Percentiles rank a stretch among this genome's conserved stretches.
Conservation (phyloP, 2,888 invertebrate species). For the Apamea sordens region DNA sequence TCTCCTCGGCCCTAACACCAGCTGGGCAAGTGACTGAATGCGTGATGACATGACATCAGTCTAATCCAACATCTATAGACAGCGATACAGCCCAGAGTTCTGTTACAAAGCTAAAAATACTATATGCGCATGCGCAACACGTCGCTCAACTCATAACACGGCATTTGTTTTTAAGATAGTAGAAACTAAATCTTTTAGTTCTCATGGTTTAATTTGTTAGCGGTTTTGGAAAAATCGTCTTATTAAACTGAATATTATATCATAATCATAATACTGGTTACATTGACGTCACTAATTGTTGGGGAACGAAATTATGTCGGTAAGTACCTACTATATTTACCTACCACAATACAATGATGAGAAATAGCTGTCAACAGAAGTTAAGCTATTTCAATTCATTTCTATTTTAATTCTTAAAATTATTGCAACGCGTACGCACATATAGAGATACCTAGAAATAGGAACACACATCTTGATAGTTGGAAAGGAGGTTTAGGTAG, state of each 20-base stretch:
- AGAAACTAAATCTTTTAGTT: slow-evolving; percentile 8
- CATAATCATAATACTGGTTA: background rate
- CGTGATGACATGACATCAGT: slow-evolving; percentile 21
- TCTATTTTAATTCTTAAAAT: background rate
- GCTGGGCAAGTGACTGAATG: background rate
- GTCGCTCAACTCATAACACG: slow-evolving; percentile 43
- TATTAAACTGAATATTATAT: background rate
- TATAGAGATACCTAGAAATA: background rate
- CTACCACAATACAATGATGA: background rate
- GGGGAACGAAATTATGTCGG: slow-evolving; percentile 19
- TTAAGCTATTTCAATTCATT: background rate
- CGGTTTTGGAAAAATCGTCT: slow-evolving; percentile 6
- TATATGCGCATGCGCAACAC: slow-evolving; percentile 50
- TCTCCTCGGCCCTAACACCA: background rate
- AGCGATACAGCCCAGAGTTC: slow-evolving; percentile 23
- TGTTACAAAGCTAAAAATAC: slow-evolving; percentile 52
- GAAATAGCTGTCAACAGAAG: background rate
- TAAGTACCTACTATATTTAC: slow-evolving; percentile 20
- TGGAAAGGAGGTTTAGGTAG: background rate
- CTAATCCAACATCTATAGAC: slow-evolving; percentile 12
- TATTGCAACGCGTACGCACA: background rate
- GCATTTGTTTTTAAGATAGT: slow-evolving; percentile 21
- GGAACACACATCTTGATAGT: background rate
- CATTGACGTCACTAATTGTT: slow-evolving; percentile 4
- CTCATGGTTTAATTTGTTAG: slow-evolving; percentile 6